Base-by-base conservation (phyloP, 2,888 invertebrate species). In the Biston stratarius region DNA sequence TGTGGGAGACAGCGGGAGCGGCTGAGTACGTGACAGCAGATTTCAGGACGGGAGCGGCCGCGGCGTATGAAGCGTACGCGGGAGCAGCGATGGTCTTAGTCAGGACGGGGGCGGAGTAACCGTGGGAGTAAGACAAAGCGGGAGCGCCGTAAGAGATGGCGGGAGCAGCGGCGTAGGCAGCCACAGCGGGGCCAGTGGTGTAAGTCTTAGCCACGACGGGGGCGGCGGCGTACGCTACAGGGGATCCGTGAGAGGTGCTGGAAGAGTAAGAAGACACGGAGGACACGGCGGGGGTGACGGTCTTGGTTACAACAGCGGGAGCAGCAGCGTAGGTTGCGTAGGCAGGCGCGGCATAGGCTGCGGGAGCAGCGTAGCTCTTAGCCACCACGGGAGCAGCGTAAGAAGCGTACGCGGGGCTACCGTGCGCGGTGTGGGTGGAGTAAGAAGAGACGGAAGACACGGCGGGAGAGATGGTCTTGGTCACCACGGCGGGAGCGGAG, bases 1-100 rank as follows among this genome's bases (percentile, higher is more conserved):
- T 92, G 85, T 95, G 95, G 68, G 96, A 95, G 33, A 95, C 95
- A 73, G 94, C 94, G 74, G 95, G 95, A 55, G 95, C 95, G 70
- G 96, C 95, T 55, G 94, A 94, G 90, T 95, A 95, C 66, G 92
- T 84, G 53, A 95, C 85, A 69, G 92, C 90, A 61, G 92, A 85
- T 72, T 89, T 88, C 70, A 89, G 81, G 71, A 87, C 90, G 72
- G 90, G 88, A 51, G 88, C 84, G 58, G 85, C 83, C 15, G 85
- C 83, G 65, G 87, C 84, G 79, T 87, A 87, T 40, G 81, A 81
- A 75, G 85, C 76, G 68, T 74, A 74, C 63, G 85, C 85, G 60
- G 82, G 77, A 24, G 78, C 77, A 42, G 83, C 74, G 64, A 79
- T 70, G 36, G 83, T 71, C 72, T 81, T 78, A 38, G 82, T 67